phyloP scores from a whole-genome alignment of 2,113 vertebrate species.

The Eonycteris spelaea region DNA sequence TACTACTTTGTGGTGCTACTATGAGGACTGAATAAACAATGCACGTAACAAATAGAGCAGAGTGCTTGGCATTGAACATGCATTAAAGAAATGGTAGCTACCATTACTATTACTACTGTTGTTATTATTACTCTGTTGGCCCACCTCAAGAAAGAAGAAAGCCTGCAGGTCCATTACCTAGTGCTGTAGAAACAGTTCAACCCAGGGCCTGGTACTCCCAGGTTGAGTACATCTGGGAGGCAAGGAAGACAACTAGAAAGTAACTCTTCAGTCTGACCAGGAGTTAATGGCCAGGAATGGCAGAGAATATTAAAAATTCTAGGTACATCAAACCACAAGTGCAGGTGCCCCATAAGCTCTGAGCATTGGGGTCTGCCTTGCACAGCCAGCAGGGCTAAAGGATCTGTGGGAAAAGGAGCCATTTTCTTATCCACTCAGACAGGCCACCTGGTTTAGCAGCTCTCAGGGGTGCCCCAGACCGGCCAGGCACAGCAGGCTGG shows the following conservation, averaged over 20 bases:
- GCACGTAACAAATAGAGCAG: background rate
- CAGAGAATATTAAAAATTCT: constrained; percentile 13
- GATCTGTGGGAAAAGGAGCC: background rate
- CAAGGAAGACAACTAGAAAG: background rate
- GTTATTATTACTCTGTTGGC: background rate
- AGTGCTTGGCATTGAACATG: background rate
- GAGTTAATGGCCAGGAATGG: background rate
- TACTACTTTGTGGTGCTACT: background rate
- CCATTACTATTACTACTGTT: background rate
- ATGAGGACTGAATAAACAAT: background rate
- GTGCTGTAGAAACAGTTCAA: background rate
- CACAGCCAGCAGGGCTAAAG: background rate
- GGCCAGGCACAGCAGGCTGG: background rate
- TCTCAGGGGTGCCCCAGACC: background rate
- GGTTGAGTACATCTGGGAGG: background rate
- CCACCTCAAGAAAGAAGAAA: background rate
- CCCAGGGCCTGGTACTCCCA: background rate
- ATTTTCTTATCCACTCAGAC: background rate
- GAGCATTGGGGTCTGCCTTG: background rate
- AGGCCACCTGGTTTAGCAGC: background rate
- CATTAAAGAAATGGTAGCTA: background rate
- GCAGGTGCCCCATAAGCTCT: background rate
- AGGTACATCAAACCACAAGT: background rate
- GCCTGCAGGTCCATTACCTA: background rate
- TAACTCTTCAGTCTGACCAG: constrained; percentile 10